A percentile compares a stretch with the other conserved stretches of the same genome.
Conservation (phyloP, 2,113 vertebrate species). For the Calypte anna region DNA sequence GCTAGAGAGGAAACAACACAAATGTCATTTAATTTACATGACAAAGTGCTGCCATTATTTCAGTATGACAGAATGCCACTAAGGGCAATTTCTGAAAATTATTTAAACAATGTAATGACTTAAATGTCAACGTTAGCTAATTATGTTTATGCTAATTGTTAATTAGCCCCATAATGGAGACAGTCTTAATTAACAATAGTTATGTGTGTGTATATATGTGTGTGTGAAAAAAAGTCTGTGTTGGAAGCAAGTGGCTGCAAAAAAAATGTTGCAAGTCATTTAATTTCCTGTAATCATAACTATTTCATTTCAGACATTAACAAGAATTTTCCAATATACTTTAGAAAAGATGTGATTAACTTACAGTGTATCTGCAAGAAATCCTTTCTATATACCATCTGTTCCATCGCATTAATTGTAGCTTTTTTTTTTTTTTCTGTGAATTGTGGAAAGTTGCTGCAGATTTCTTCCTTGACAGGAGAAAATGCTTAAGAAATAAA, state of each 20-base stretch:
- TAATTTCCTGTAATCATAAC: slow-evolving; percentile 76
- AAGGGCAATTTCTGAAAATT: slow-evolving; percentile 94
- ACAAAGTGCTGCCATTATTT: slow-evolving; percentile 90
- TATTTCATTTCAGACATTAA: slow-evolving; percentile 77
- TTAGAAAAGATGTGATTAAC: slow-evolving; percentile 44
- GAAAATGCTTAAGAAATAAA: neutral
- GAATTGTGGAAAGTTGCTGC: neutral
- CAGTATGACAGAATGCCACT: slow-evolving; percentile 87
- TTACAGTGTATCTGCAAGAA: slow-evolving; percentile 10
- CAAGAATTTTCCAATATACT: slow-evolving; percentile 12
- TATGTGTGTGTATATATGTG: slow-evolving; percentile 71
- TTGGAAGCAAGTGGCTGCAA: slow-evolving; percentile 53
- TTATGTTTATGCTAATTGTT: slow-evolving; percentile 99
- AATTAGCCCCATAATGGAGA: slow-evolving; percentile 95
- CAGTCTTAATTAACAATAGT: slow-evolving; percentile 97
- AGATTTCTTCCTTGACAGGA: neutral
- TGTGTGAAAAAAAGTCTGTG: slow-evolving; percentile 42
- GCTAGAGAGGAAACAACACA: slow-evolving; percentile 68
- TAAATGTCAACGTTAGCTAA: slow-evolving; percentile 96
- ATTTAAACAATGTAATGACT: slow-evolving; percentile 95
- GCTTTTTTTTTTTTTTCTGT: neutral
- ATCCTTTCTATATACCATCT: neutral
- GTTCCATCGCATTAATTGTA: neutral
- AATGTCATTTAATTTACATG: slow-evolving; percentile 88
- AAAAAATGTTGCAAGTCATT: slow-evolving; percentile 82